Conservation (phyloP, 2,888 invertebrate genomes). For the Drosophila multiciliata region DNA sequence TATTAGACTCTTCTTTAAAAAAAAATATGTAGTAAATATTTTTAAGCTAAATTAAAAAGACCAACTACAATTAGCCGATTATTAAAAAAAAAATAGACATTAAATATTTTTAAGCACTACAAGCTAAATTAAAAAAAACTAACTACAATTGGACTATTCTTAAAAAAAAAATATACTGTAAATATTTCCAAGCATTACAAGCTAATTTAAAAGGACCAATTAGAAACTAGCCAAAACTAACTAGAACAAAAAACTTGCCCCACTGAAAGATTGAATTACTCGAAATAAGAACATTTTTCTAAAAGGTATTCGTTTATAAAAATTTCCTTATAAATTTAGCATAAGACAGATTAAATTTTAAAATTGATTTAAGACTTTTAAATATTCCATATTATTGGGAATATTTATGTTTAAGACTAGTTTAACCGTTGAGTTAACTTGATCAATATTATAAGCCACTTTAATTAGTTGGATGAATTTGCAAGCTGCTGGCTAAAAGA, state of each 20-base stretch:
- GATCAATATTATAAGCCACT: background rate
- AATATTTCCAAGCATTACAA: background rate
- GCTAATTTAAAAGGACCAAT: background rate
- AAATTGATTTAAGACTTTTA: background rate
- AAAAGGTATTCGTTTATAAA: background rate
- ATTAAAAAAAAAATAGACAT: no score
- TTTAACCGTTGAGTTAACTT: background rate
- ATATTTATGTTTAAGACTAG: no score
- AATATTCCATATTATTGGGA: background rate
- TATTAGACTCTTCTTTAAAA: no score
- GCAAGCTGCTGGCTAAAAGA: background rate
- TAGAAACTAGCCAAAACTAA: background rate
- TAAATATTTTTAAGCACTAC: no score
- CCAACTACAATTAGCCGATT: no score
- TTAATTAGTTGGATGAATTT: background rate
- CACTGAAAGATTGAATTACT: no score
- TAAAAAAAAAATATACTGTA: background rate
- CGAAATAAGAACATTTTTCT: no score
- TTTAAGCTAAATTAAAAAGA: no score
- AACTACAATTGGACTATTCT: no score
- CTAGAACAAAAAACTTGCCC: fast-evolving
- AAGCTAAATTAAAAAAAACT: no score
- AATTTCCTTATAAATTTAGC: fast-evolving
- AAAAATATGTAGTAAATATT: background rate
- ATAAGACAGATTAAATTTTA: background rate